Evolutionary conservation across 2,888 invertebrate species (phyloP), one percentile per base, ranked within the genome.

Genomic region (Brachyptera risi): DNA sequence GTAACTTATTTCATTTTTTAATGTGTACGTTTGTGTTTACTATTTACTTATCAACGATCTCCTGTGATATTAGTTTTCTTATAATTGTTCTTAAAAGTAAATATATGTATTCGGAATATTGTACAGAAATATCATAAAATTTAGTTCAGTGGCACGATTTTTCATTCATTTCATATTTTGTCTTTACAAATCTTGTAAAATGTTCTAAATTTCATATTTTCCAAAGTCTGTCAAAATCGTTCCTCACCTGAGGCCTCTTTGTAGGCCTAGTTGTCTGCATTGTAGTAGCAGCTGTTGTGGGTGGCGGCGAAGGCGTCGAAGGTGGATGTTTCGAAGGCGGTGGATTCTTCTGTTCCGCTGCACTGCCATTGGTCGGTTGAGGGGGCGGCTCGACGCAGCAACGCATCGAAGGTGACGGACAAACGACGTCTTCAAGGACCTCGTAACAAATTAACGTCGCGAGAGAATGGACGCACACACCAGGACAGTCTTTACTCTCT

Each of bases 401-500:
- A 72, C 90, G 85, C 90, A 92, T 91, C 67, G 84, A 86, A 1
- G 86, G 76, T 60, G 86, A 85, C 23, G 92, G 90, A 70, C 92
- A 92, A 63, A 85, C 83, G 19, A 90, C 86, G 71, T 92, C 86
- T 62, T 92, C 90, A 56, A 90, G 78, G 17, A 94, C 92, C 68
- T 92, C 87, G 73, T 88, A 87, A 73, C 94, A 94, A 70, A 93
- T 88, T 63, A 93, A 77, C 0, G 93, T 88, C 1, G 94, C 91
- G 62, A 94, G 75, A 9, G 90, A 84, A 72, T 93, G 92, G 64
- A 92, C 89, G 75, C 94, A 94, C 61, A 89, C 86, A 0, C 94
- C 94, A 0, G 94, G 93, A 72, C 94, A 94, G 73, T 91, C 87
- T 76, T 90, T 89, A 62, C 87, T 83, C 74, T 90, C 88, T 63